Percentiles rank a stretch among this genome's conserved stretches.
Conservation (phyloP, 1,140 invertebrate species). For the Drosophila watanabei region DNA sequence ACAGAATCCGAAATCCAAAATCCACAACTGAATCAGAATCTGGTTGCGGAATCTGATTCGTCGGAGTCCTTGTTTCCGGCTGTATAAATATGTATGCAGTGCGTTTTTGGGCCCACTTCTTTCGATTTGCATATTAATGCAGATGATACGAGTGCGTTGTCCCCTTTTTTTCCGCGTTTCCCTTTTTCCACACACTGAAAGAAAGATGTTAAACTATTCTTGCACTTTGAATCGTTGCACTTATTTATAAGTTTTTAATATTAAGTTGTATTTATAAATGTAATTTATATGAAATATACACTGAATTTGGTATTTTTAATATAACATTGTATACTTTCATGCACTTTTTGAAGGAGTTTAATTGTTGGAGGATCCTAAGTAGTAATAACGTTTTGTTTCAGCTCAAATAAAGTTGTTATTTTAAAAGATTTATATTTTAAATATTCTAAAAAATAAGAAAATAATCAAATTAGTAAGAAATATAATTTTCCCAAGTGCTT, state of each 20-base stretch:
- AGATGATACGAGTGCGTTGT: constrained; percentile 32
- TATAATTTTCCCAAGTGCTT: constrained; percentile 3
- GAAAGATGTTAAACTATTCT: not conserved
- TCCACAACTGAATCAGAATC: constrained; percentile 18
- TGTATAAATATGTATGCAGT: constrained; percentile 60
- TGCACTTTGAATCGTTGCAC: too few relatives aligned
- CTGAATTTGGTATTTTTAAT: too few relatives aligned
- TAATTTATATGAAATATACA: too few relatives aligned
- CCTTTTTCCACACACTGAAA: not conserved
- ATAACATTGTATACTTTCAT: too few relatives aligned
- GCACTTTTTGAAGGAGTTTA: too few relatives aligned
- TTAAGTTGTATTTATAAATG: not conserved
- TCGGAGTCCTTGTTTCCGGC: constrained; percentile 20
- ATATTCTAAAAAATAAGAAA: not conserved
- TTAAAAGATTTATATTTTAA: not conserved
- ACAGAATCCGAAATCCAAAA: not conserved
- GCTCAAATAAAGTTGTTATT: too few relatives aligned
- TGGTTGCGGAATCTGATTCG: not conserved
- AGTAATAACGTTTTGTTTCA: too few relatives aligned
- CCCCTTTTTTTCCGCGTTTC: constrained; percentile 1
- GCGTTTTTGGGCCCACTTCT: constrained; percentile 54
- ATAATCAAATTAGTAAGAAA: too few relatives aligned
- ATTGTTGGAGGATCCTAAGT: too few relatives aligned
- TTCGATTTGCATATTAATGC: constrained; percentile 78
- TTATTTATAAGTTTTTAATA: too few relatives aligned